A percentile compares a stretch with the other conserved stretches of the same genome.
Conservation (phyloP, 2,113 vertebrate species). For the Ctenomys sociabilis region DNA sequence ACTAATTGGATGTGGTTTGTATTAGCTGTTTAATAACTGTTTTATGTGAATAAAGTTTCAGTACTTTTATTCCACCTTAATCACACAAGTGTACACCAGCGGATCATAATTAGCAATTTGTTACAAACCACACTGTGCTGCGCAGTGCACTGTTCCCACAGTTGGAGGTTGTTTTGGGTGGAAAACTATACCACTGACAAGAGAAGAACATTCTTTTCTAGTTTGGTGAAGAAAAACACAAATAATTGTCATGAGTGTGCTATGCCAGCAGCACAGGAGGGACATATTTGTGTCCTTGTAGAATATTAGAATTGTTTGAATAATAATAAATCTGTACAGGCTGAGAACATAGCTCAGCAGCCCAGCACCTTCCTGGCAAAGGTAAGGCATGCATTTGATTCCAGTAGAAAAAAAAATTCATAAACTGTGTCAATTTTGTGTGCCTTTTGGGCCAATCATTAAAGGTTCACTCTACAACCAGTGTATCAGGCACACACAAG, state of each 20-base stretch:
- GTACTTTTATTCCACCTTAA: neutral
- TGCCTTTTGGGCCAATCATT: neutral
- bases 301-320: neutral
- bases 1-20: neutral
- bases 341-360: too few species aligned
- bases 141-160: neutral
- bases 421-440: neutral
- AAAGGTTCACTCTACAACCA: neutral
- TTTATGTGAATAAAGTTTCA: slow-evolving; percentile 16
- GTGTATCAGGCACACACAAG: neutral
- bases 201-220: neutral
- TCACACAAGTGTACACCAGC: neutral
- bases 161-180: neutral
- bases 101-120: slow-evolving; percentile 17
- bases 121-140: neutral
- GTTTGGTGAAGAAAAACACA: slow-evolving; percentile 21
- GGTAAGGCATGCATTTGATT: too few species aligned
- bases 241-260: neutral
- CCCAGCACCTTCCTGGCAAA: too few species aligned
- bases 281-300: neutral
- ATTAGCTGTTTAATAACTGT: neutral
- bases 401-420: too few species aligned
- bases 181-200: neutral
- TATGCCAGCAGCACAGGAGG: neutral
- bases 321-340: neutral